Evolutionary conservation across 2,113 vertebrate genomes (phyloP), one percentile per base, ranked within the genome.

Genomic region (Herpetotheres cachinnans): DNA sequence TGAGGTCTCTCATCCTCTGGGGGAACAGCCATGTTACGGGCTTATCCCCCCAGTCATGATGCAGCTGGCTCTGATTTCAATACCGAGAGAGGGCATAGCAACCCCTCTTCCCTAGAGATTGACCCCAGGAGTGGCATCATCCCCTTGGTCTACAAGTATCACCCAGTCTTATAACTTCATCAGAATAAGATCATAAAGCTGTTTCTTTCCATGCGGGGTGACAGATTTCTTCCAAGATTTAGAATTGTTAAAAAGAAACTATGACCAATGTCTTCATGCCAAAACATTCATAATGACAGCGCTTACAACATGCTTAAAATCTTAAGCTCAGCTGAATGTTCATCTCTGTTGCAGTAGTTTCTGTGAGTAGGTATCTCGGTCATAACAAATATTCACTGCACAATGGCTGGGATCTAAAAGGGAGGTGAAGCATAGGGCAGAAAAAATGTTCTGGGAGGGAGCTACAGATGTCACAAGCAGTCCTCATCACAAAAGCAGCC

Each of bases 1-100:
- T 0, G 0, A 6, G 13, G 8, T 69, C 25, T 63, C 30, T 62
- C 13, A 27, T n/a, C 5, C 20, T 47, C 17, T 20, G 50, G 32
- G 29, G 40, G 17, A 85, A 14, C 13, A 4, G 2, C 8, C 20
- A 22, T 1, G 0, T 38, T 30, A 30, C 2, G 12, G 21, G 9
- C 30, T 78, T 24, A 40, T 27, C 7, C 6, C 14, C 5, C 2
- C 1, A 19, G 6, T 30, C 26, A 17, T 0, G 0, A 38, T 0
- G 0, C 46, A 78, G 10, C 25, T 83, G 40, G 6, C 40, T 66
- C 46, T 21, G 7, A 34, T 65, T 59, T 82, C 4, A 55, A 1
- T 56, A 65, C 40, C 30, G 34, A 66, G 21, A 25, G 14, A 61
- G 6, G 0, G 0, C 30, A 10, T 30, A 38, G 34, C 11, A 74